Conservation (phyloP, 1,140 invertebrate genomes). For the Octopus sinensis region DNA sequence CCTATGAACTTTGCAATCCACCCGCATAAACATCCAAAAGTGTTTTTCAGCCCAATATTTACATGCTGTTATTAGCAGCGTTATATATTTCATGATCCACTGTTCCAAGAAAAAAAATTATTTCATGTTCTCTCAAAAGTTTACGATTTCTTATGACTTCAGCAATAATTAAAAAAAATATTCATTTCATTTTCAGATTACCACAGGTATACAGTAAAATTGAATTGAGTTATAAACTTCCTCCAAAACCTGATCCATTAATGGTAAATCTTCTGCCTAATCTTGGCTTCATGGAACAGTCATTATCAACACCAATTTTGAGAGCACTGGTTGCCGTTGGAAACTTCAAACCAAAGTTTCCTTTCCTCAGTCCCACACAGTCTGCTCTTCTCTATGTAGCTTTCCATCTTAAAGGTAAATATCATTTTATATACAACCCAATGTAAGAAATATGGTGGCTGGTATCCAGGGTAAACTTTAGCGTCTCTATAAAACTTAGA, state of each 20-base stretch:
- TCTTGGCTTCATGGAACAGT: conserved; percentile 58
- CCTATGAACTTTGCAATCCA: too few relatives aligned
- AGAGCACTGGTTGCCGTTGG: conserved; percentile 55
- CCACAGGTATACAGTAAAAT: conserved; percentile 54
- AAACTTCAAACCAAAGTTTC: conserved; percentile 58
- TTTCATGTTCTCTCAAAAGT: too few relatives aligned
- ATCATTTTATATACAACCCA: background rate
- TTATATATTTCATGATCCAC: too few relatives aligned
- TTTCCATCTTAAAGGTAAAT: conserved; percentile 56
- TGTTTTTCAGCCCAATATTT: too few relatives aligned
- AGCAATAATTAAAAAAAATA: too few relatives aligned
- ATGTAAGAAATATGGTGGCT: too few relatives aligned
- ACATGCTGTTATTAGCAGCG: too few relatives aligned
- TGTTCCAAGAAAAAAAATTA: too few relatives aligned
- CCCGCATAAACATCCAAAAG: too few relatives aligned
- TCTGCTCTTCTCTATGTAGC: conserved; percentile 57
- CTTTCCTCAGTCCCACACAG: conserved; percentile 52
- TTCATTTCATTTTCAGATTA: conserved; percentile 33
- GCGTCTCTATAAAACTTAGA: too few relatives aligned
- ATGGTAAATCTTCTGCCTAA: conserved; percentile 50
- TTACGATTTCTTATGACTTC: too few relatives aligned
- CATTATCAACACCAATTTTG: conserved; percentile 48
- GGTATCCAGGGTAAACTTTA: too few relatives aligned
- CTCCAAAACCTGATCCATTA: conserved; percentile 48
- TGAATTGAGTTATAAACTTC: conserved; percentile 57